phyloP scores from a whole-genome alignment of 2,888 invertebrate species.

The Cactoblastis cactorum region DNA sequence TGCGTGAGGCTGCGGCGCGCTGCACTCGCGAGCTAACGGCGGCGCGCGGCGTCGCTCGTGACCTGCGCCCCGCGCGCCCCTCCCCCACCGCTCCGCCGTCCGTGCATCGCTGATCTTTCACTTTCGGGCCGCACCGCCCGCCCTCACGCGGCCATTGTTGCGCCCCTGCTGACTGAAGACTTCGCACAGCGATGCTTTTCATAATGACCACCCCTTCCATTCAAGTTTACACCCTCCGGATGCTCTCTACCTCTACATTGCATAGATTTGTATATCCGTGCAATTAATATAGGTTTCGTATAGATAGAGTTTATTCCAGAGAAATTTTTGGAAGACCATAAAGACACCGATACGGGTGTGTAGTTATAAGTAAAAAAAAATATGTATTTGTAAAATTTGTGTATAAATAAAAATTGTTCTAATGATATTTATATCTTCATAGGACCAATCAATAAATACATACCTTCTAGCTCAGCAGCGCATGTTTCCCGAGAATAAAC shows the following conservation, averaged over 20 bases:
- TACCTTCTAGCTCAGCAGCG: too few species aligned
- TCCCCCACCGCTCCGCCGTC: constrained; percentile 37
- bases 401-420: too few species aligned
- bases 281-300: neutral
- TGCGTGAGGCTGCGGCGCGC: constrained; percentile 77
- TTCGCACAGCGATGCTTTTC: constrained; percentile 26
- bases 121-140: constrained; percentile 58
- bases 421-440: too few species aligned
- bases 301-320: neutral
- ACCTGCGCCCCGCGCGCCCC: constrained; percentile 26
- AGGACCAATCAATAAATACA: too few species aligned
- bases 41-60: constrained; percentile 44
- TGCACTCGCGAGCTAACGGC: constrained; percentile 55
- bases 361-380: too few species aligned
- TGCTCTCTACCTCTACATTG: neutral
- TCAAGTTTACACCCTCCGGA: constrained; percentile 21
- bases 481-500: too few species aligned
- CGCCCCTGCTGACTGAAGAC: constrained; percentile 32
- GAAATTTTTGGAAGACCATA: too few species aligned
- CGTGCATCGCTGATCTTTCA: constrained; percentile 56
- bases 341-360: too few species aligned
- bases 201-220: constrained; percentile 27
- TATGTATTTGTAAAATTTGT: too few species aligned
- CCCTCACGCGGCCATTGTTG: constrained; percentile 41
- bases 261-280: neutral